phyloP scores from a whole-genome alignment of 2,888 invertebrate genomes.

The Dryobota labecula region DNA sequence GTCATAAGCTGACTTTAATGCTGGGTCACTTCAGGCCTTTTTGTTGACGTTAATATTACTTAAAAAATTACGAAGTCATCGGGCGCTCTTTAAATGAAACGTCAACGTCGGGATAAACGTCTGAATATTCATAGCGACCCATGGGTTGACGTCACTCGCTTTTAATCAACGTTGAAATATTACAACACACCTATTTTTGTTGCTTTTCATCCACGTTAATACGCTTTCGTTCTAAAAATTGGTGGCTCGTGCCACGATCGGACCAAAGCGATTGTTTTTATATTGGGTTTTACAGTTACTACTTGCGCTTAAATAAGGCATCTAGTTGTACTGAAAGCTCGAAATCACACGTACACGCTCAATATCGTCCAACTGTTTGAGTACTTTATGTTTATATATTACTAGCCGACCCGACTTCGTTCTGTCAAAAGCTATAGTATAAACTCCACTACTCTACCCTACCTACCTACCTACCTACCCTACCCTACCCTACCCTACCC shows the following conservation, averaged over 20 bases:
- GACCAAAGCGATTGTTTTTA: constrained; percentile 51
- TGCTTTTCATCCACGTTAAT: constrained; percentile 66
- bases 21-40: constrained; percentile 89
- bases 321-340: constrained; percentile 34
- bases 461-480: no score
- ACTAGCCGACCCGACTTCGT: no score
- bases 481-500: no score
- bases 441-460: no score
- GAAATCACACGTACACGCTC: constrained; percentile 31
- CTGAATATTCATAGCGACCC: constrained; percentile 76
- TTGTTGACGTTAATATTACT: constrained; percentile 89
- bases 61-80: constrained; percentile 84
- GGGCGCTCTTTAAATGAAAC: constrained; percentile 82
- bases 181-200: constrained; percentile 69
- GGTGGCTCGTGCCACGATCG: constrained; percentile 22
- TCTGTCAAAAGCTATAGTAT: no score
- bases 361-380: constrained; percentile 38
- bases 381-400: constrained; percentile 45
- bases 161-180: constrained; percentile 73
- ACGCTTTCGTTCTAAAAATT: constrained; percentile 60
- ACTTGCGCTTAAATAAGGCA: constrained; percentile 45
- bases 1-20: constrained; percentile 90
- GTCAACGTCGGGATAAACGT: constrained; percentile 81
- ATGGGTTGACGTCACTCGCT: constrained; percentile 70
- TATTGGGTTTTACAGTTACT: constrained; percentile 52